These are phyloP conservation scores for Caerostris darwini DNA, from an alignment of 1,140 invertebrate genomes.

Conservation along the genomic window DNA sequence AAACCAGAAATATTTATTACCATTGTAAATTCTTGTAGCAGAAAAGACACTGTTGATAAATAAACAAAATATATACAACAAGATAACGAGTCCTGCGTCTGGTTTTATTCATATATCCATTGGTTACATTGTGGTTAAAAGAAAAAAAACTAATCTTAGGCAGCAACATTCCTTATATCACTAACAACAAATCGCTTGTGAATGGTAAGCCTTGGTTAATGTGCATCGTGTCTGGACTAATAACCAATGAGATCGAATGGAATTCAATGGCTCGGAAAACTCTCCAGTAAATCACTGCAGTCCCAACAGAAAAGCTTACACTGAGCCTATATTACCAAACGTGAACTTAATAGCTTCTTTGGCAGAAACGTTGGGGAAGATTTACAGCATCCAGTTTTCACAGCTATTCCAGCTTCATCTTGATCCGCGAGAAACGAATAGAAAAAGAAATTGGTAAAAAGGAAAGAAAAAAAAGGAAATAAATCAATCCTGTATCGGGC, in stretches of 20 bases:
- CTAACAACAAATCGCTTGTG: neutral
- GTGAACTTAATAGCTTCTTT: slow-evolving; percentile 43
- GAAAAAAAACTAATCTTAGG: neutral
- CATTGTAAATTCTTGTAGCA: no score
- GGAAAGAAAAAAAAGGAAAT: slow-evolving; percentile 39
- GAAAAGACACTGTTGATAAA: no score
- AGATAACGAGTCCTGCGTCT: no score
- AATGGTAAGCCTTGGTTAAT: slow-evolving; percentile 29
- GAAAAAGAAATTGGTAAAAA: neutral
- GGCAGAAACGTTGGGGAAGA: neutral
- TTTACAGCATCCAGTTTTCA: slow-evolving; percentile 56
- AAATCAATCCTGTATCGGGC: slow-evolving; percentile 35
- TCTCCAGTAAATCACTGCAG: slow-evolving; percentile 28
- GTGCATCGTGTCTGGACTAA: neutral
- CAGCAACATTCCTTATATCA: neutral
- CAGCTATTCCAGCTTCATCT: slow-evolving; percentile 24
- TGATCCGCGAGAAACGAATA: neutral
- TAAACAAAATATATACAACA: no score
- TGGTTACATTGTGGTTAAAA: neutral
- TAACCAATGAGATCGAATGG: slow-evolving; percentile 11
- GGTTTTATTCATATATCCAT: neutral
- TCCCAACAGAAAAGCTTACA: neutral
- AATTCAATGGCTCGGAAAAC: slow-evolving; percentile 9
- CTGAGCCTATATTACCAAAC: slow-evolving; percentile 26
- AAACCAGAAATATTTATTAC: no score